Base-by-base conservation (phyloP, 2,113 vertebrate genomes). In the Strix aluco region DNA sequence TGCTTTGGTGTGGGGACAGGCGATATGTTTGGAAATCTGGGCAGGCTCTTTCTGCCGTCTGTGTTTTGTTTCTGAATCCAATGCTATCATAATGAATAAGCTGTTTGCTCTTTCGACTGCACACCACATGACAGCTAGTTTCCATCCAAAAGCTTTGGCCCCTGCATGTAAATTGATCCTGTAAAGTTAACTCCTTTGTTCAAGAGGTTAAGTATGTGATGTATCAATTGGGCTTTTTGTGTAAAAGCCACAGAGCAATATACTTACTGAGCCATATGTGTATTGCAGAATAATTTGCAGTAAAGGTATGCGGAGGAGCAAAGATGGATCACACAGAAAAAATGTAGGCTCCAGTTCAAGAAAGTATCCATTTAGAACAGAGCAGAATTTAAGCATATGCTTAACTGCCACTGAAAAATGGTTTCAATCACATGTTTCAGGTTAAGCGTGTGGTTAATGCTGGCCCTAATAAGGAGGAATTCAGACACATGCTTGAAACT, bases 1-100 rank as follows among this genome's bases (percentile, higher is more conserved):
- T 1, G 46, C 42, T 91, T 49, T 16, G 3, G 62, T 74, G 47
- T 2, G 10, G 51, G 84, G 63, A 96, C 81, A 90, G 81, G 84
- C 26, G 62, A 70, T 90, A 40, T 34, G 67, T 83, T 95, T 90
- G 74, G 74, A 95, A 94, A 95, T 94, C 63, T 90, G 74, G 84
- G 84, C 93, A 88, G 89, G 85, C 91, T 96, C 87, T 93, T 92
- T 95, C 78, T 96, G 71, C 94, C 3, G 55, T 94, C 97, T 97
- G 96, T 97, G 96, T 97, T 97, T 96, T 97, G 95, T 95, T 97
- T 95, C 95, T 95, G 95, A 93, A 94, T 91, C 93, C 91, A 86
- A 0, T 67, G 90, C 94, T 97, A 93, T 96, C 92, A 97, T 96
- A 96, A 97, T 92, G 95, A 95, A 96, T 95, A 97, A 97, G 97